Evolutionary conservation across 2,797 vertebrate species (phyloP), one percentile per base, ranked within the genome.

Genomic region (Oryzias sinensis): DNA sequence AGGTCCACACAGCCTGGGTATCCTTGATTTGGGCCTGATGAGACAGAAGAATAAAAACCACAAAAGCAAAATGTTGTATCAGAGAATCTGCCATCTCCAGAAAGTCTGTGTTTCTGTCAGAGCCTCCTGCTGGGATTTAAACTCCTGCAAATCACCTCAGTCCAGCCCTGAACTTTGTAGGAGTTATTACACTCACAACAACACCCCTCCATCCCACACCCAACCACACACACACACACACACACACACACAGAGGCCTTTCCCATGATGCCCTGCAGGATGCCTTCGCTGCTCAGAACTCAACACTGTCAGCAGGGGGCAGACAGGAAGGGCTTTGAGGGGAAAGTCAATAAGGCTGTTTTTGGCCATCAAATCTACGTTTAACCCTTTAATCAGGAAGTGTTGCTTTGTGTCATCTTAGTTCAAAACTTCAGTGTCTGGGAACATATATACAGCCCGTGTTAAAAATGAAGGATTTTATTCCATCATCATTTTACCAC

Each of bases 261-360:
- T 48, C 9, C 66, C 62, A 63, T 60, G 48, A 63, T 61, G 53
- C 70, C 50, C 67, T 59, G 72, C 64, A 44, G 67, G 75, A 58
- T 49, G 54, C 56, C 64, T 27, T 59, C 59, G 50, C 62, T 65
- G 44, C 40, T 45, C 71, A 60, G 60, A 72, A 62, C 68, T 54
- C 60, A 58, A 66, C 54, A 60, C 43, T 53, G 43, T 49, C 1
- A 55, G 55, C 65, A 1, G 74, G 59, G 54, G 16, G 63, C 55
- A 61, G 63, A 68, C 63, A 73, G 74, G 63, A 73, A 71, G 59
- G 0, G n/a, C 41, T 59, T 15, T 14, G 56, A 47, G 15, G 16
- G 44, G 41, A 66, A 40, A 45, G 56, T 70, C 57, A 2, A 68
- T 75, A 33, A 6, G 0, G 51, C 25, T 5, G 15, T 57, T 54